Conservation (phyloP, 2,888 invertebrate genomes). For the Eueremaeus valkanovi region DNA sequence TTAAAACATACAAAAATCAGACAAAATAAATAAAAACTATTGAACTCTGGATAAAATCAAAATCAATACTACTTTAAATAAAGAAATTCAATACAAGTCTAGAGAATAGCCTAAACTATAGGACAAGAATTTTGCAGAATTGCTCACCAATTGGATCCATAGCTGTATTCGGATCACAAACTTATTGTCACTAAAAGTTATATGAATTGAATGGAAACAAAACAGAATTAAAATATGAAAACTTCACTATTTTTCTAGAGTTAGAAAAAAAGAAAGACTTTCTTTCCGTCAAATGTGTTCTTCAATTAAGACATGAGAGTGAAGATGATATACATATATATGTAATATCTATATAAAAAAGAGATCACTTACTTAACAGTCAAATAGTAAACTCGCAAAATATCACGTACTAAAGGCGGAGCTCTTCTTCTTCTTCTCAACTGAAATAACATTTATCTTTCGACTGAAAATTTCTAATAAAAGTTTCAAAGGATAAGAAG, state of each 20-base stretch:
- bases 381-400: neutral
- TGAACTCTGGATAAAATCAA: neutral
- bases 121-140: neutral
- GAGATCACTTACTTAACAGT: neutral
- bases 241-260: neutral
- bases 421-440: neutral
- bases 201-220: neutral
- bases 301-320: neutral
- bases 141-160: slow-evolving; percentile 17
- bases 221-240: neutral
- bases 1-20: neutral
- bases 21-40: neutral
- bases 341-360: neutral
- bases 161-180: neutral
- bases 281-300: neutral
- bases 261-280: neutral
- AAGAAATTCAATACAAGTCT: neutral
- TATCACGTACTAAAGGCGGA: neutral
- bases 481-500: no score
- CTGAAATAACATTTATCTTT: no score
- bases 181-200: neutral
- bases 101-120: neutral
- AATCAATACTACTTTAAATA: neutral
- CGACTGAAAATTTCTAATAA: no score
- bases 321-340: neutral